Conservation (phyloP, 30 jellyfish, hydroid and myxozoan species). For the Aurelia sp. region DNA sequence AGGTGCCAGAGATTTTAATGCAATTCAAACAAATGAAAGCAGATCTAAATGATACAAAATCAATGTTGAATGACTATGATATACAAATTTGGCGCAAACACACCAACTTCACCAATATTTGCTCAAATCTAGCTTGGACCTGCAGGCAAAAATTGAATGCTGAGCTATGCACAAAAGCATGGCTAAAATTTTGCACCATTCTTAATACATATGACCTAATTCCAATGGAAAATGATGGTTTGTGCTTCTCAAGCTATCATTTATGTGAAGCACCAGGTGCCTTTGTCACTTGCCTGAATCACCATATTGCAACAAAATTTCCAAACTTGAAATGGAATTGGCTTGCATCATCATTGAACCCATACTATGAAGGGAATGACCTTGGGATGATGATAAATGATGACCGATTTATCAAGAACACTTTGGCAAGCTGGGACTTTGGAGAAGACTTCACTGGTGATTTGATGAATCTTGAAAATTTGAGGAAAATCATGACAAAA, state of each 20-base stretch:
- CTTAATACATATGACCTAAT: slow-evolving; percentile 72
- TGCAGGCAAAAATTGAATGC: slow-evolving; percentile 68
- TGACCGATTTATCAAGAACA: slow-evolving; percentile 79
- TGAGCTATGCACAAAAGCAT: slow-evolving; percentile 97
- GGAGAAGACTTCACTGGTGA: slow-evolving; percentile 94
- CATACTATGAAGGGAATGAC: slow-evolving; percentile 94
- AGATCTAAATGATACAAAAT: slow-evolving; percentile 78
- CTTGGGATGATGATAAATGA: slow-evolving; percentile 85
- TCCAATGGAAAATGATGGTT: not conserved
- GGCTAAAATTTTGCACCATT: slow-evolving; percentile 95
- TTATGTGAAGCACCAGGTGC: slow-evolving; percentile 99
- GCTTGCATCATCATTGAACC: slow-evolving; percentile 94
- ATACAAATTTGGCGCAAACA: slow-evolving; percentile 85
- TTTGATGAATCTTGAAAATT: slow-evolving; percentile 55
- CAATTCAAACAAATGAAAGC: slow-evolving; percentile 44
- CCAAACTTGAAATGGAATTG: slow-evolving; percentile 69
- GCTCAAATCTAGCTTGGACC: slow-evolving; percentile 52
- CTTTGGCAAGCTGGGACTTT: slow-evolving; percentile 85
- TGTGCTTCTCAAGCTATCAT: slow-evolving; percentile 67
- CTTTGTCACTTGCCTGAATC: slow-evolving; percentile 92
- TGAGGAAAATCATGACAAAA: not conserved
- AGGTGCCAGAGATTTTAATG: not conserved
- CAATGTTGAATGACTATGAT: slow-evolving; percentile 78
- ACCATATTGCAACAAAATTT: slow-evolving; percentile 64
- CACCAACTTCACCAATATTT: slow-evolving; percentile 74